Percentiles rank a stretch among this genome's conserved stretches.
Conservation (phyloP, 2,797 vertebrate genomes). For the Helarctos malayanus region DNA sequence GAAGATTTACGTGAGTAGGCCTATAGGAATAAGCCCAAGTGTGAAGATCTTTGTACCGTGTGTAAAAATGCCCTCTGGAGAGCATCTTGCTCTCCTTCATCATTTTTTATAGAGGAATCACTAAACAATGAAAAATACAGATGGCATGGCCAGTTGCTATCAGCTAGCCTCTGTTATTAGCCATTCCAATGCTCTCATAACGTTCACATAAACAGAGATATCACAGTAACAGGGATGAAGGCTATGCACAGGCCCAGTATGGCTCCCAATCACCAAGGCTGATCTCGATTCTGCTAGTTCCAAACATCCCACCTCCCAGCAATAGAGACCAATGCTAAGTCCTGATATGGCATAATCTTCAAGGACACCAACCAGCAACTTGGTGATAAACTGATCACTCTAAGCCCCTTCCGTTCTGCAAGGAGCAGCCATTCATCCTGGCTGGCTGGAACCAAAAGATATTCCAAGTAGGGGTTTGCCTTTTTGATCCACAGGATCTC, state of each 20-base stretch:
- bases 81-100: background rate
- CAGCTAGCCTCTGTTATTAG: background rate
- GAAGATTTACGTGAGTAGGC: background rate
- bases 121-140: background rate
- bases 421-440: background rate
- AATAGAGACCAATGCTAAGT: background rate
- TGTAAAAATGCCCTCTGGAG: background rate
- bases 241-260: background rate
- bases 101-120: background rate
- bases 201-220: background rate
- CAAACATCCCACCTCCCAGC: background rate
- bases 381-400: background rate
- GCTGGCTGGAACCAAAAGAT: background rate
- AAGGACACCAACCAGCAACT: background rate
- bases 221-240: background rate
- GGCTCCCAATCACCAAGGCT: background rate
- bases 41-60: background rate
- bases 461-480: background rate
- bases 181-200: background rate
- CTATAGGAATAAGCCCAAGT: background rate
- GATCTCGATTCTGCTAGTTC: background rate
- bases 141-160: background rate
- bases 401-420: background rate
- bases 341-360: background rate
- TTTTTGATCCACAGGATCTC: background rate